phyloP scores from a whole-genome alignment of 2,888 invertebrate species.

The Creontiades dilutus region DNA sequence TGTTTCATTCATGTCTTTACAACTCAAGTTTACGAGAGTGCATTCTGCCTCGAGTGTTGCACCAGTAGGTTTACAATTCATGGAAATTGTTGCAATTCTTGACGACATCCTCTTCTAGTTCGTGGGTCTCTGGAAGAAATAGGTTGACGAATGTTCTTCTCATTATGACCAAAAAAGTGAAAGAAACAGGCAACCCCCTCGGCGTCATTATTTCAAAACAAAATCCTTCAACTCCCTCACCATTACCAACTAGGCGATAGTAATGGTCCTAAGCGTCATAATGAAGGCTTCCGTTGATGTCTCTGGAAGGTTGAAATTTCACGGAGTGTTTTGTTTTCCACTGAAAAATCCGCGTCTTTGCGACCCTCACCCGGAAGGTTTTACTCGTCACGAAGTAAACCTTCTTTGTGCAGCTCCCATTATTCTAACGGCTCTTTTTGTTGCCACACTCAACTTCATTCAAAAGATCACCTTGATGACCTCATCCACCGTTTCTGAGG shows the following conservation, averaged over 20 bases:
- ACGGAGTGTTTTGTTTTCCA: constrained; percentile 15
- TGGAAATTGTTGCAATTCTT: not conserved
- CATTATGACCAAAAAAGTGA: not conserved
- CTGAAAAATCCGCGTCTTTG: not conserved
- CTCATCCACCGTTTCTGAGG: not conserved
- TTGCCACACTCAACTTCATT: not conserved
- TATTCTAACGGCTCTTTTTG: not conserved
- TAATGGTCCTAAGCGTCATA: not conserved
- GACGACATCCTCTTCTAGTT: constrained; percentile 6
- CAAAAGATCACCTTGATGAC: not conserved
- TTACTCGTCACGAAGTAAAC: constrained; percentile 5
- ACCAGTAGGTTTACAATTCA: no score
- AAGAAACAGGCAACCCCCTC: not conserved
- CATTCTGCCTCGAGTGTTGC: no score
- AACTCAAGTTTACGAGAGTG: no score
- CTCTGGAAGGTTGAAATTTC: not conserved
- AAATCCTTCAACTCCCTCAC: not conserved
- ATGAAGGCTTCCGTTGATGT: not conserved
- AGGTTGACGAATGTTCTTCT: constrained; percentile 3
- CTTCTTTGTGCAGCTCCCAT: not conserved
- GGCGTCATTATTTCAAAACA: not conserved
- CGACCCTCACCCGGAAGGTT: not conserved
- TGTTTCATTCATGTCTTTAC: no score
- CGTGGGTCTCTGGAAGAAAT: not conserved
- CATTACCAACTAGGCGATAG: not conserved